phyloP scores from a whole-genome alignment of 2,113 vertebrate species.

The Callopanchax toddi region DNA sequence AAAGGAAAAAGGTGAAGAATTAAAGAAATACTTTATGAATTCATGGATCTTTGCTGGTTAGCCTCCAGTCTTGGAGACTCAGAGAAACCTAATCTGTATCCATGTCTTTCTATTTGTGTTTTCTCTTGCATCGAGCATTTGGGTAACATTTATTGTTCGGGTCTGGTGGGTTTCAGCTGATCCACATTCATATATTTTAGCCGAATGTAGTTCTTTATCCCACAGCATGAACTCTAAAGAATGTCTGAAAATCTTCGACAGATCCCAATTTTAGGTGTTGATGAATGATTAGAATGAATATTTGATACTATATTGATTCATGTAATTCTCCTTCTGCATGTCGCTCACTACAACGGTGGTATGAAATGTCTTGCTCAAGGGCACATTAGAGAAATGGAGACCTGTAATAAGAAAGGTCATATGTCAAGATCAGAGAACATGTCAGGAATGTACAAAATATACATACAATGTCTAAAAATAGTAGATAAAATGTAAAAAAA shows the following conservation, averaged over 20 bases:
- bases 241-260: no score
- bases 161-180: no score
- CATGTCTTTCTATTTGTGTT: not conserved
- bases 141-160: not conserved
- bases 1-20: not conserved
- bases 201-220: no score
- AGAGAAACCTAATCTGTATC: not conserved
- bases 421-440: not conserved
- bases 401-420: not conserved
- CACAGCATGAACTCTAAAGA: no score
- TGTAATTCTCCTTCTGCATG: slow-evolving; percentile 42
- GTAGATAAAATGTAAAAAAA: not conserved
- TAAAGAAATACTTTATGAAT: not conserved
- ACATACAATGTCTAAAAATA: not conserved
- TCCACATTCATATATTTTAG: no score
- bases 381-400: slow-evolving; percentile 20
- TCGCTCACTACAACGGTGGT: slow-evolving; percentile 21
- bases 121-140: not conserved
- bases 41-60: not conserved
- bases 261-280: slow-evolving; percentile 17
- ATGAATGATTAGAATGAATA: slow-evolving; percentile 41
- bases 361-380: slow-evolving; percentile 50
- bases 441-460: not conserved
- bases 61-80: not conserved
- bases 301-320: slow-evolving; percentile 52